Percentiles rank a stretch among this genome's conserved stretches.
Conservation (phyloP, 2,797 vertebrate genomes). For the Macropodus opercularis region DNA sequence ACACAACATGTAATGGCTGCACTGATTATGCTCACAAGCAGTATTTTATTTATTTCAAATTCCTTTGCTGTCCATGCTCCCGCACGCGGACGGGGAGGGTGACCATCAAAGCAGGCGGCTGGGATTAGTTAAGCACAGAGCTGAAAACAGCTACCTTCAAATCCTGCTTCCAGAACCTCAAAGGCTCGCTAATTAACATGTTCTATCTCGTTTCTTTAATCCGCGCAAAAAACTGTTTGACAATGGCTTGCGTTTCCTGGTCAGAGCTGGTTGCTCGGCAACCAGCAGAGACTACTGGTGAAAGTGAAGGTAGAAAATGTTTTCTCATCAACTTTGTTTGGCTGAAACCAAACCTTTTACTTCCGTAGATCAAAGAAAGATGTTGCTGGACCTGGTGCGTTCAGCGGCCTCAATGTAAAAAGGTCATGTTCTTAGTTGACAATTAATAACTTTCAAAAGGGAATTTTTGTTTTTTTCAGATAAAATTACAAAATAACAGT, state of each 20-base stretch:
- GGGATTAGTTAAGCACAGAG: not conserved
- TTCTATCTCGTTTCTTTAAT: not conserved
- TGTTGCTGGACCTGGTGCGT: no score
- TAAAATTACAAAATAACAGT: no score
- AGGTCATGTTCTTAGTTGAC: no score
- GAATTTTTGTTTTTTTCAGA: no score
- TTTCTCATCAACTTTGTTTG: no score
- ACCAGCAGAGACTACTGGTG: not conserved
- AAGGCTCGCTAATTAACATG: not conserved
- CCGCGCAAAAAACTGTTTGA: not conserved
- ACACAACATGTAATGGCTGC: not conserved
- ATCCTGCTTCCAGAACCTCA: not conserved
- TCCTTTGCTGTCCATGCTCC: not conserved
- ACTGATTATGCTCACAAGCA: not conserved
- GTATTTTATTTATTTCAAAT: not conserved
- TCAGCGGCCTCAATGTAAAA: no score
- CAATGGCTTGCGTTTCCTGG: not conserved
- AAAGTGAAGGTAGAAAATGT: not conserved
- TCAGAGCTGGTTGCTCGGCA: slow-evolving; percentile 2
- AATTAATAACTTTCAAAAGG: no score
- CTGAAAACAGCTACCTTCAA: not conserved
- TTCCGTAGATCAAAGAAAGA: not conserved
- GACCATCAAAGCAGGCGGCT: not conserved
- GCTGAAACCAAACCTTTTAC: no score
- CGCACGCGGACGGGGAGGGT: not conserved